Percentiles rank a stretch among this genome's conserved stretches.
phyloP scores from a whole-genome alignment of 1,140 invertebrate genomes.

The Drosophila watanabei region DNA sequence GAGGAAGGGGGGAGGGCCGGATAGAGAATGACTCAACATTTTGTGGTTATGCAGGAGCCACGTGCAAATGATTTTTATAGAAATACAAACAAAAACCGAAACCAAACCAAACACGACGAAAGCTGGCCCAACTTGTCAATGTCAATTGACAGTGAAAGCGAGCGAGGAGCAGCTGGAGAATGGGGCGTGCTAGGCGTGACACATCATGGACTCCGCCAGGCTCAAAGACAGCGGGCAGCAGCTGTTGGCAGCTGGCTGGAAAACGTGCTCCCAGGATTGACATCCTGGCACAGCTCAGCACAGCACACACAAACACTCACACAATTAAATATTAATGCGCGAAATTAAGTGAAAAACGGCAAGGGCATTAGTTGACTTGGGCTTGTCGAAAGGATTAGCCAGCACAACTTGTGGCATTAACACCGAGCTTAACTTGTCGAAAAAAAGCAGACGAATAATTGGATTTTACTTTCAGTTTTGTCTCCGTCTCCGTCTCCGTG shows the following conservation, averaged over 20 bases:
- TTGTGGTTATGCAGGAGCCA: constrained; percentile 78
- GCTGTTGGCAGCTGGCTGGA: constrained; percentile 69
- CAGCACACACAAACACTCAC: constrained; percentile 21
- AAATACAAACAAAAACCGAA: constrained; percentile 28
- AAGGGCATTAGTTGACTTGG: constrained; percentile 33
- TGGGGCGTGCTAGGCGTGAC: constrained; percentile 28
- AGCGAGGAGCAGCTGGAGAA: background rate
- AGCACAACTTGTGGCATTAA: constrained; percentile 71
- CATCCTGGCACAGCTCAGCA: constrained; percentile 22
- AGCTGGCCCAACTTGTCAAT: constrained; percentile 65
- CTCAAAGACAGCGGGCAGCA: constrained; percentile 36
- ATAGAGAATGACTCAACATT: constrained; percentile 72
- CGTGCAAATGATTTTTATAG: constrained; percentile 69
- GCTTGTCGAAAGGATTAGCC: constrained; percentile 64
- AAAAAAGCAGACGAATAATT: constrained; percentile 43
- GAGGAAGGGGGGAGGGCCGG: constrained; percentile 4
- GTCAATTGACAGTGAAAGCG: constrained; percentile 73
- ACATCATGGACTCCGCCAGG: constrained; percentile 37
- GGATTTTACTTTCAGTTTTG: constrained; percentile 43
- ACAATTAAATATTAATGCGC: constrained; percentile 81
- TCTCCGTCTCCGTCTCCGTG: background rate
- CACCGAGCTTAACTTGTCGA: constrained; percentile 49
- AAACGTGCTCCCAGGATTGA: constrained; percentile 55
- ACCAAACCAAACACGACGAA: constrained; percentile 14
- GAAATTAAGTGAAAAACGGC: constrained; percentile 76